Evolutionary conservation across 2,113 vertebrate genomes (phyloP).

Genomic region (Alexandromys fortis): DNA sequence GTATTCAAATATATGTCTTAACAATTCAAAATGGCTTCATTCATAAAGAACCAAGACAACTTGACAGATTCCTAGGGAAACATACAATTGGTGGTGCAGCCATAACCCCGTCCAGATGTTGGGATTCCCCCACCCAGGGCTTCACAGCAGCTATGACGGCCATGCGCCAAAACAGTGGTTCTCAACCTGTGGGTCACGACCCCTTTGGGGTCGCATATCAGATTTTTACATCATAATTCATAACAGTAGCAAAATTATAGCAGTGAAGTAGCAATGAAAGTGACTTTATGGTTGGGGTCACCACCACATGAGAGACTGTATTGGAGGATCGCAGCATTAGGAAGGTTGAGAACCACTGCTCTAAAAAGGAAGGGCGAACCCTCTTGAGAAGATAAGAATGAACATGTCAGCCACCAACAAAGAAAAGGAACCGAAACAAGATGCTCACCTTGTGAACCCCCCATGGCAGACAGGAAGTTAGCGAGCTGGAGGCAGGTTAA

Average conservation of each 20-base stretch:
- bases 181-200: background rate
- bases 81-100: background rate
- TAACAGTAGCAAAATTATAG: background rate
- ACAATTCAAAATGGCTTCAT: background rate
- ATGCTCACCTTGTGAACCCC: background rate
- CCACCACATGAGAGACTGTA: background rate
- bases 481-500: background rate
- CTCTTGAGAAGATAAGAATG: background rate
- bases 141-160: background rate
- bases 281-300: background rate
- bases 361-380: background rate
- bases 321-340: background rate
- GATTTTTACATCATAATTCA: background rate
- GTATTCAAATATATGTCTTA: background rate
- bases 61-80: background rate
- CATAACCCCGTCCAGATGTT: no score
- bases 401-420: background rate
- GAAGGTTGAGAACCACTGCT: background rate
- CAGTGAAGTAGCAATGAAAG: background rate
- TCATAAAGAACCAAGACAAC: background rate
- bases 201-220: background rate
- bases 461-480: background rate
- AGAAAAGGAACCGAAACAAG: background rate
- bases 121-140: background rate
- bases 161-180: background rate